A percentile compares a stretch with the other conserved stretches of the same genome.
Conservation (phyloP, 2,888 invertebrate species). For the Eurytoma californica region DNA sequence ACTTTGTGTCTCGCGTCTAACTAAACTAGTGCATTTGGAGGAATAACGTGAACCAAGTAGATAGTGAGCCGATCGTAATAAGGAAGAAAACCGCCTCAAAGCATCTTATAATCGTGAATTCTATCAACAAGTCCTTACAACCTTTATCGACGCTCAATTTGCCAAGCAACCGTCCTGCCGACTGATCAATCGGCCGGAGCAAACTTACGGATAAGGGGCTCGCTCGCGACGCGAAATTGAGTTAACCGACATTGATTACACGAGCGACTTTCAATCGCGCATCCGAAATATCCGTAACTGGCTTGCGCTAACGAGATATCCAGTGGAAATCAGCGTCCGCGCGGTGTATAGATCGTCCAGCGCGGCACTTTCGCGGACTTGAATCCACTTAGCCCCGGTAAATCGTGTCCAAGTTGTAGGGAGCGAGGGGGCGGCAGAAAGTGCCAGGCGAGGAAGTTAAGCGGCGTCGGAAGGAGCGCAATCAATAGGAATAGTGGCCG, state of each 20-base stretch:
- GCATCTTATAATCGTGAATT: no score
- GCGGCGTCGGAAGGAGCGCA: constrained; percentile 64
- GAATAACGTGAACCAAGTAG: constrained; percentile 36
- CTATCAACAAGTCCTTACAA: no score
- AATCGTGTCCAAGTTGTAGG: constrained; percentile 67
- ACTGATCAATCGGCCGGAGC: not conserved
- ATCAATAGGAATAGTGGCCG: constrained; percentile 73
- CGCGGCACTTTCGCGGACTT: constrained; percentile 58
- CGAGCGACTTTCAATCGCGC: constrained; percentile 38
- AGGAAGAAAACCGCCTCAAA: no score
- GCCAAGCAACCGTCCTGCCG: no score
- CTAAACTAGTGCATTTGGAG: constrained; percentile 41
- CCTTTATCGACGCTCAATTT: no score
- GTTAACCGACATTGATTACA: constrained; percentile 52
- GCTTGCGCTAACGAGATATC: constrained; percentile 45
- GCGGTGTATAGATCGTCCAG: not conserved
- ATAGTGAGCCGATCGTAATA: no score
- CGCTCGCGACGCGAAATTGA: constrained; percentile 14
- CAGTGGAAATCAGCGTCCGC: constrained; percentile 48
- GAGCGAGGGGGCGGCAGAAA: constrained; percentile 65
- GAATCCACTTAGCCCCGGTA: constrained; percentile 67
- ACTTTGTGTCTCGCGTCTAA: constrained; percentile 35
- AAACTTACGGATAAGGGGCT: not conserved
- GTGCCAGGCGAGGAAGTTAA: constrained; percentile 70
- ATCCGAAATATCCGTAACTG: constrained; percentile 50